Conservation (phyloP, 2,113 vertebrate species). For the Chaetops frenatus region DNA sequence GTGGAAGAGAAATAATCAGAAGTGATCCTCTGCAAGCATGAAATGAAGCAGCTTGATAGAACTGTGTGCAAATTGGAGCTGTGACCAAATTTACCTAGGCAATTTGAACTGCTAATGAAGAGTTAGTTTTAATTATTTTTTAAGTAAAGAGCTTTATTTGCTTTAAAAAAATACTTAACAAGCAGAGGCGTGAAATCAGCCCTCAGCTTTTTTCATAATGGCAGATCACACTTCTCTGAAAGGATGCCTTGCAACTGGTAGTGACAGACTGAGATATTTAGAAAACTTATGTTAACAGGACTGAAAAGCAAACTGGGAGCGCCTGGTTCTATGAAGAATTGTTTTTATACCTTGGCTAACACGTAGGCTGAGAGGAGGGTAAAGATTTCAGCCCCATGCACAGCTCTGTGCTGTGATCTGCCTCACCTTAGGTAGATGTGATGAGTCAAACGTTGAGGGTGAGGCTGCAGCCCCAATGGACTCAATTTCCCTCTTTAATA, state of each 20-base stretch:
- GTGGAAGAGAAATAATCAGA: neutral
- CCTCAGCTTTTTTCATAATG: neutral
- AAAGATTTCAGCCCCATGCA: neutral
- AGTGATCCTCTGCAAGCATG: neutral
- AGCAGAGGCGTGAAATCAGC: conserved; percentile 9
- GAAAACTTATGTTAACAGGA: neutral
- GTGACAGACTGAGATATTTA: neutral
- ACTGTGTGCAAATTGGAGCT: neutral
- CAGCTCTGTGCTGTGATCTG: neutral
- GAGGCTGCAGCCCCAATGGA: neutral
- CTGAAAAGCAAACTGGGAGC: neutral
- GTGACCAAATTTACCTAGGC: conserved; percentile 16
- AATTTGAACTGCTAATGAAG: conserved; percentile 24
- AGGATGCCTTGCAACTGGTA: neutral
- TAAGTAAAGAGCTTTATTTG: neutral
- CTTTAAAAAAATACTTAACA: conserved; percentile 9
- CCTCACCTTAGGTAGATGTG: accelerated
- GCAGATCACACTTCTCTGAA: neutral
- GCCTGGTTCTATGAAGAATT: neutral
- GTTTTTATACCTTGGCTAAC: neutral
- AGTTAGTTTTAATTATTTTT: conserved; percentile 21
- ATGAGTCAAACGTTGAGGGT: no score
- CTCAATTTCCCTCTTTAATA: neutral
- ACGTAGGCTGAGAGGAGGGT: neutral
- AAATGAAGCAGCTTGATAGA: conserved; percentile 8